Conservation (phyloP, 2,113 vertebrate genomes). For the Thalassarche chlororhynchos region DNA sequence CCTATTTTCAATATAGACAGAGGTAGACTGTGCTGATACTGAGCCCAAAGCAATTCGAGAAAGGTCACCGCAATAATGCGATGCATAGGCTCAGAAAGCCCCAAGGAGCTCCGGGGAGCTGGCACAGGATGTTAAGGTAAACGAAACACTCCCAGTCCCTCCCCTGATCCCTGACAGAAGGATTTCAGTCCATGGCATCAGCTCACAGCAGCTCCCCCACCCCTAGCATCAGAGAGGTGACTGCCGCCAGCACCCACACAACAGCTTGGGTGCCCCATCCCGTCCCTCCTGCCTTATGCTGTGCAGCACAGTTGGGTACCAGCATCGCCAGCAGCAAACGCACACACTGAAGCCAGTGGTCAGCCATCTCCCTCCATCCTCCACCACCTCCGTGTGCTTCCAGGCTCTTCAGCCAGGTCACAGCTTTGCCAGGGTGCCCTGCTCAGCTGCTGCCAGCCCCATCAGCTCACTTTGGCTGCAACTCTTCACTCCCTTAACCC, state of each 20-base stretch:
- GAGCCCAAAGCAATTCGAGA: neutral
- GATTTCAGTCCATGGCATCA: neutral
- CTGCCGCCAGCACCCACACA: neutral
- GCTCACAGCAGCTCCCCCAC: neutral
- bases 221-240: fast-evolving
- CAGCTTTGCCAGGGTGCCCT: neutral
- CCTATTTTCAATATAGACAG: neutral
- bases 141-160: neutral
- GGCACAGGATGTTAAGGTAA: neutral
- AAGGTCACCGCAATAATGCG: neutral
- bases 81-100: neutral
- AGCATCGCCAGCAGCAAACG: neutral
- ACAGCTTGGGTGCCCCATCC: neutral
- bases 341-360: neutral
- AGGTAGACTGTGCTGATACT: neutral
- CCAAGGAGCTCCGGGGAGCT: neutral
- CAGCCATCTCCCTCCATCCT: neutral
- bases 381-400: neutral
- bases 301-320: neutral
- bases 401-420: neutral
- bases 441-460: neutral
- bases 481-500: neutral
- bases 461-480: neutral
- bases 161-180: neutral
- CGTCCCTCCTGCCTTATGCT: neutral